Conservation (phyloP, 2,888 invertebrate species). For the Ormyrus pomaceus region DNA sequence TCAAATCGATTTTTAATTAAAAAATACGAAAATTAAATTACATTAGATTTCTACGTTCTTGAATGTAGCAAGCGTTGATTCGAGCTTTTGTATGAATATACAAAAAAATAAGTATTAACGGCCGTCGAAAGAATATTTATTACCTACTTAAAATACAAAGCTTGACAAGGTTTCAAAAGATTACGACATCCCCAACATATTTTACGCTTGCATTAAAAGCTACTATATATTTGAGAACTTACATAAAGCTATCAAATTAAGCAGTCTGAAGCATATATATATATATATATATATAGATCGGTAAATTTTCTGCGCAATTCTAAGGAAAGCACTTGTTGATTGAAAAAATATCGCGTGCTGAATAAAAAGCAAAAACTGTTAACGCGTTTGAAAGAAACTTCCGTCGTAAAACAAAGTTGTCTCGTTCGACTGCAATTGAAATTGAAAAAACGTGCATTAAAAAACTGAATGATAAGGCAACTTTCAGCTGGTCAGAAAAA, state of each 20-base stretch:
- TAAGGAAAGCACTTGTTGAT: slow-evolving; percentile 16
- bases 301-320: not conserved
- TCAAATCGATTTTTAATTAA: no score
- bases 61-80: no score
- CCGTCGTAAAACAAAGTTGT: slow-evolving; percentile 21
- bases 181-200: not conserved
- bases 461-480: slow-evolving; percentile 19
- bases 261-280: not conserved
- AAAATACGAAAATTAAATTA: no score
- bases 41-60: no score
- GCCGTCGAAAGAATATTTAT: not conserved
- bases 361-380: slow-evolving; percentile 12
- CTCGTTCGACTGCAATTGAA: slow-evolving; percentile 13
- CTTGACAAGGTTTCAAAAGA: slow-evolving; percentile 1
- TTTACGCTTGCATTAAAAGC: not conserved
- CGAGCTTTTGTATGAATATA: no score
- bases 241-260: not conserved
- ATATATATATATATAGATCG: no score
- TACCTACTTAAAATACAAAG: not conserved
- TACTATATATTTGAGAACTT: not conserved
- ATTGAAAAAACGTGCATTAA: slow-evolving; percentile 1
- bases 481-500: slow-evolving; percentile 10
- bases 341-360: not conserved
- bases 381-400: slow-evolving; percentile 27
- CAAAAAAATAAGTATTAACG: no score